Base-by-base conservation (phyloP, 2,888 invertebrate genomes). In the Terebella lapidaria region DNA sequence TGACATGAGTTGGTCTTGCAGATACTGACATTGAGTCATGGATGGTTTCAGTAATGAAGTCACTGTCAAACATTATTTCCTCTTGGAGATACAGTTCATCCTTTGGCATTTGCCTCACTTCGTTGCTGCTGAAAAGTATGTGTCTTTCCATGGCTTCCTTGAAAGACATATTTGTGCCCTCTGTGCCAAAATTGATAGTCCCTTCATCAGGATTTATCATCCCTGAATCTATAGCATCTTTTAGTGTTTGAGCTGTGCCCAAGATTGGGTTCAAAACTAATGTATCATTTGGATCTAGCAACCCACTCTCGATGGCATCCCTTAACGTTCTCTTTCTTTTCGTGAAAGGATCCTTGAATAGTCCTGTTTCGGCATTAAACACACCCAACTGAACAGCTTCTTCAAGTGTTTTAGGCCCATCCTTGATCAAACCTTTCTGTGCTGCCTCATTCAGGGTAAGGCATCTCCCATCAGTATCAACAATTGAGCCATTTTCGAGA, bases 221-320 rank as follows among this genome's bases (percentile, higher is more conserved):
- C 76, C 89, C 89, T 58, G 86, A 84, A 74, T 87, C 87, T 26
- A 94, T 86, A 0, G 94, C 93, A 75, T 92, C 42, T 15, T 52
- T 47, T 29, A 61, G 26, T 4, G 42, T 27, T 4, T 93, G 76
- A 74, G 87, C 88, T 78, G 91, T 89, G 79, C 88, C 87, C 58
- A 87, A 87, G 56, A 86, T 79, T 69, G 86, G 86, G 74, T 94
- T 90, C 62, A 87, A 80, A 81, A 90, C 94, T 74, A 92, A 84
- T n/a, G 91, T 92, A 70, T 88, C 86, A 79, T 90, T 89, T 2
- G 89, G 86, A 81, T 92, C 89, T 47, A 94, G 84, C 60, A 94
- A 85, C 61, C 90, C 89, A 70, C 84, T 84, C 58, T 87, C 84
- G 71, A 95, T 84, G 29, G 95, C 94, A 80, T 91, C 87, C 71